Conservation (phyloP, 2,113 vertebrate species). For the Lepus europaeus region DNA sequence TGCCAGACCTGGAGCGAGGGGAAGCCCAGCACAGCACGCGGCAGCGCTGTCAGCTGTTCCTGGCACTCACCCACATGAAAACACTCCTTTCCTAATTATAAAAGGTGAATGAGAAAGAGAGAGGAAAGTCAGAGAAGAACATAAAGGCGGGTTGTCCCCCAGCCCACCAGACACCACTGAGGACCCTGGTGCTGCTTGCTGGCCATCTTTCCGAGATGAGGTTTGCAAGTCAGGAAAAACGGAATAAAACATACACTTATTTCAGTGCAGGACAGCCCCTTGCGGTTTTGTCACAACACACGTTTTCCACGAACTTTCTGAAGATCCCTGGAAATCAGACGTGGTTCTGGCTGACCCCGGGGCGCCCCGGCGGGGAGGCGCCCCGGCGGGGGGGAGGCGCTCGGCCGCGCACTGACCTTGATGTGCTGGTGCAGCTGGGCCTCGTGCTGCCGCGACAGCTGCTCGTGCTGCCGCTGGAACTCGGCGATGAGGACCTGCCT, state of each 20-base stretch:
- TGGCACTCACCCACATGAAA: not conserved
- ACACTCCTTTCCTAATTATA: not conserved
- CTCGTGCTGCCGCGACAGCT: slow-evolving; percentile 97
- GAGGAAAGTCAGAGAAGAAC: not conserved
- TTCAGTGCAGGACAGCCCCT: too few species aligned
- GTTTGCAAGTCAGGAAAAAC: too few species aligned
- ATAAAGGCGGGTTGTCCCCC: too few species aligned
- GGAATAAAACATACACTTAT: too few species aligned
- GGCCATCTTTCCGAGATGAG: too few species aligned
- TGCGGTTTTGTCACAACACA: too few species aligned
- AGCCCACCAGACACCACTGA: rapidly evolving
- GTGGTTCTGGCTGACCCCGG: too few species aligned
- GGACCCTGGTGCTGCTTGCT: rapidly evolving
- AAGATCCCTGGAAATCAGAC: too few species aligned
- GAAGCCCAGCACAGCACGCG: too few species aligned
- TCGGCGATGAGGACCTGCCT: slow-evolving; percentile 97
- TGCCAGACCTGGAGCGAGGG: too few species aligned
- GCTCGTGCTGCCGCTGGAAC: slow-evolving; percentile 98
- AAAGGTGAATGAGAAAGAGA: not conserved
- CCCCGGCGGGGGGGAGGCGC: rapidly evolving
- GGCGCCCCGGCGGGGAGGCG: rapidly evolving
- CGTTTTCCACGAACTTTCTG: too few species aligned
- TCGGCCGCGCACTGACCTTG: slow-evolving; percentile 88
- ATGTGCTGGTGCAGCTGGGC: slow-evolving; percentile 97
- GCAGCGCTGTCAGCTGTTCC: not conserved